Conservation (phyloP, 2,113 vertebrate species). For the Rallus limicola region DNA sequence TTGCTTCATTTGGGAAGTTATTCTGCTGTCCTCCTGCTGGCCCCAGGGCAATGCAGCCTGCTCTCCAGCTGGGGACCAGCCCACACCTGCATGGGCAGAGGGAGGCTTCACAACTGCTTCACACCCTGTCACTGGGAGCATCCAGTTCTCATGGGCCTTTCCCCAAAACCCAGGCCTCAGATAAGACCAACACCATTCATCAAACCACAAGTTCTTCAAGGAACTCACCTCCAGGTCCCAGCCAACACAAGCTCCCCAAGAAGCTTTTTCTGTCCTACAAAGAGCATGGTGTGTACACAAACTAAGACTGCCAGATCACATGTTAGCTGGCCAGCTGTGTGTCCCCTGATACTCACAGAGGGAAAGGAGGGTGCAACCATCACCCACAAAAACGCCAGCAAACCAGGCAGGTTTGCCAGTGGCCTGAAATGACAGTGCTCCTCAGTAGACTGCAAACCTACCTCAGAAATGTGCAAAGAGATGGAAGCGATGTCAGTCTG, state of each 20-base stretch:
- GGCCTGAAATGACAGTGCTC: background rate
- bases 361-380: background rate
- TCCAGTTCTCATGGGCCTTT: fast-evolving
- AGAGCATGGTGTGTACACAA: background rate
- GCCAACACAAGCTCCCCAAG: background rate
- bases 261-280: background rate
- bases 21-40: background rate
- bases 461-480: background rate
- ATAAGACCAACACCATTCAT: background rate
- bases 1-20: background rate
- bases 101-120: background rate
- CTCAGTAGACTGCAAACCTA: background rate
- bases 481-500: fast-evolving
- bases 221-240: background rate
- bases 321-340: fast-evolving
- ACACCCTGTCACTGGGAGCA: background rate
- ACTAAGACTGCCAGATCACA: background rate
- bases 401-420: background rate
- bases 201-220: background rate
- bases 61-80: background rate
- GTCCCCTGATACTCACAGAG: background rate
- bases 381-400: background rate
- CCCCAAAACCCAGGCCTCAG: background rate
- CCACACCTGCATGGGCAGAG: background rate
- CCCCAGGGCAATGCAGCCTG: background rate